These are phyloP conservation scores for Meteorus cinctellus DNA, from an alignment of 2,888 invertebrate genomes.

Conservation along the genomic window DNA sequence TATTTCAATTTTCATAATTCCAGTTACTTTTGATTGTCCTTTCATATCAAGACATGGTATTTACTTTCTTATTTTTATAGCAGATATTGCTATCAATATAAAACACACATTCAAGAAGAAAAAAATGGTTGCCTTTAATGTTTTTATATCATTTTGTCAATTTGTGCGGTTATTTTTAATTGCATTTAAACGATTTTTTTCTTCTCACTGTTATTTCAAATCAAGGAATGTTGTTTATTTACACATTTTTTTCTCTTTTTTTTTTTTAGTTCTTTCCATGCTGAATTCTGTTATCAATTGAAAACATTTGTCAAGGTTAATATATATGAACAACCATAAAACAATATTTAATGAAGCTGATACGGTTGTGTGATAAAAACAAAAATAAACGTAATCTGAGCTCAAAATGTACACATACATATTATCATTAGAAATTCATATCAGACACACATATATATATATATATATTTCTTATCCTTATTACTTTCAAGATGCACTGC, in stretches of 20 bases:
- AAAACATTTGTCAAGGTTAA: conserved; percentile 9
- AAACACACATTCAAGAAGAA: neutral
- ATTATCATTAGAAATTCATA: no score
- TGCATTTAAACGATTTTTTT: neutral
- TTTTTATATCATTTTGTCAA: neutral
- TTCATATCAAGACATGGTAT: no score
- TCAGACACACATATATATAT: neutral
- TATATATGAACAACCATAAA: neutral
- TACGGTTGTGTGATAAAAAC: conserved; percentile 31
- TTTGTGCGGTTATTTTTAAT: neutral
- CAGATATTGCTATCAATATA: no score
- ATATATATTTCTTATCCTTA: neutral
- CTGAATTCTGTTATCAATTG: neutral
- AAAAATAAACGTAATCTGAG: conserved; percentile 2
- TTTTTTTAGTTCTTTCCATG: neutral
- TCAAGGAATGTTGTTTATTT: neutral
- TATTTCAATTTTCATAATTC: no score
- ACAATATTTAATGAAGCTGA: conserved; percentile 28
- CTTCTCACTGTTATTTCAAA: conserved; percentile 13
- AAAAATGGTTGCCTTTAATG: neutral
- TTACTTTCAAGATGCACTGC: conserved; percentile 1
- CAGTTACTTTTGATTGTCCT: no score
- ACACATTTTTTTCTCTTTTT: neutral
- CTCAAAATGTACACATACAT: neutral
- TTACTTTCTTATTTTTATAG: no score